Evolutionary conservation across 2,888 invertebrate species (phyloP).

Genomic region (Catocala sponsa): DNA sequence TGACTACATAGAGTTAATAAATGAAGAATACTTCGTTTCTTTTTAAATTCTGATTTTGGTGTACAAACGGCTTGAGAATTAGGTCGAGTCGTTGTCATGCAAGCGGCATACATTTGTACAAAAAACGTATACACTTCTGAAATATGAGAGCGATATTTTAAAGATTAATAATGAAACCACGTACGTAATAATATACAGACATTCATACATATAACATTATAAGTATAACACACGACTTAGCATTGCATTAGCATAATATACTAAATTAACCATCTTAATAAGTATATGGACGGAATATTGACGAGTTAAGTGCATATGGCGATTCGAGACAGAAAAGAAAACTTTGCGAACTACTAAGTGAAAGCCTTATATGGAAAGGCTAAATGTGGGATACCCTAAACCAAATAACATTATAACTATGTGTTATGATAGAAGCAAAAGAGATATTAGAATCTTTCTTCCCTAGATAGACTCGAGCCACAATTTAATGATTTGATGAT

Average conservation of each 20-base stretch:
- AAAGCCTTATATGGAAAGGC: too few relatives aligned
- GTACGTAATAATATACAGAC: not conserved
- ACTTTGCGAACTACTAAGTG: too few relatives aligned
- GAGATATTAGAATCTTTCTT: too few relatives aligned
- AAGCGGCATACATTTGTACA: slow-evolving; percentile 25
- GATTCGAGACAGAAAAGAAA: too few relatives aligned
- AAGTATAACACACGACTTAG: not conserved
- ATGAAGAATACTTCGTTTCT: slow-evolving; percentile 4
- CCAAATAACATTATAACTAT: too few relatives aligned
- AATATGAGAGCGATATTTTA: slow-evolving; percentile 17
- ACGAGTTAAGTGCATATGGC: not conserved
- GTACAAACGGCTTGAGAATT: slow-evolving; percentile 29
- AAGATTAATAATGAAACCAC: slow-evolving; percentile 13
- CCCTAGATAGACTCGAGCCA: too few relatives aligned
- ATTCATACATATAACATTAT: not conserved
- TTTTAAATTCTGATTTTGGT: slow-evolving; percentile 12
- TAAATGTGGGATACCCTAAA: too few relatives aligned
- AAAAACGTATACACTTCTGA: slow-evolving; percentile 13
- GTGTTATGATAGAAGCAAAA: too few relatives aligned
- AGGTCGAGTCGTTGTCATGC: slow-evolving; percentile 24
- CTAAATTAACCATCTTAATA: too few relatives aligned
- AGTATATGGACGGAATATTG: too few relatives aligned
- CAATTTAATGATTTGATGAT: too few relatives aligned
- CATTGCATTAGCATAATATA: too few relatives aligned
- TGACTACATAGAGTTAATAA: slow-evolving; percentile 9